Evolutionary conservation across 30 jellyfish, hydroid and myxozoan species (phyloP), one percentile per base, ranked within the genome.

Genomic region (Cassiopea xamachana): DNA sequence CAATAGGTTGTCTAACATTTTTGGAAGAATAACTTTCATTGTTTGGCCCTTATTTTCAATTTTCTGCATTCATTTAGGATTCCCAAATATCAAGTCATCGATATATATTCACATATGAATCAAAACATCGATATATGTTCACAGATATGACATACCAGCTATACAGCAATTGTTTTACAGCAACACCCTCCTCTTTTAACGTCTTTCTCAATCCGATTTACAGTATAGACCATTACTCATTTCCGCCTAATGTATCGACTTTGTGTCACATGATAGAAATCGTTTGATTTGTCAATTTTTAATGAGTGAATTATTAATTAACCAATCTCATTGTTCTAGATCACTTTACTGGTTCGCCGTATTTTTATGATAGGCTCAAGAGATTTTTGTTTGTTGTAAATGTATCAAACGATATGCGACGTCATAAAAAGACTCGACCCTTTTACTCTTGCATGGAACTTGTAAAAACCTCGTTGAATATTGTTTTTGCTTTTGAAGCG

Each of bases 361-460:
- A 27, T 27, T 27, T 27, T 27, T 27, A 27, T 27, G 39, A 27
- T 27, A 27, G 39, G 39, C 39, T 27, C 39, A 27, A 27, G 39
- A 27, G 39, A 27, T 27, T 27, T 27, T 27, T 27, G 39, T 71
- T 71, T 71, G 55, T 71, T 71, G 16, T 27, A 3, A 18, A 71
- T 12, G 80, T 71, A 71, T 71, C 80, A 8, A 2, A 71, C 80
- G 74, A 64, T 71, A 43, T 17, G 50, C 27, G 50, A 71, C 80
- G 80, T 71, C 80, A 71, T 27, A 13, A 71, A 71, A 2, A n/a
- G 80, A 71, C 5, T 39, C 0, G 18, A 55, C 0, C 5, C 55
- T n/a, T 10, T 19, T 39, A 71, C 50, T 27, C 2, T 71, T 14
- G 7, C 80, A 27, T 71, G 55, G 7, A 14, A 43, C 0, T 27